Evolutionary conservation across 2,797 vertebrate species (phyloP).

Genomic region (Buphagus erythrorhynchus): DNA sequence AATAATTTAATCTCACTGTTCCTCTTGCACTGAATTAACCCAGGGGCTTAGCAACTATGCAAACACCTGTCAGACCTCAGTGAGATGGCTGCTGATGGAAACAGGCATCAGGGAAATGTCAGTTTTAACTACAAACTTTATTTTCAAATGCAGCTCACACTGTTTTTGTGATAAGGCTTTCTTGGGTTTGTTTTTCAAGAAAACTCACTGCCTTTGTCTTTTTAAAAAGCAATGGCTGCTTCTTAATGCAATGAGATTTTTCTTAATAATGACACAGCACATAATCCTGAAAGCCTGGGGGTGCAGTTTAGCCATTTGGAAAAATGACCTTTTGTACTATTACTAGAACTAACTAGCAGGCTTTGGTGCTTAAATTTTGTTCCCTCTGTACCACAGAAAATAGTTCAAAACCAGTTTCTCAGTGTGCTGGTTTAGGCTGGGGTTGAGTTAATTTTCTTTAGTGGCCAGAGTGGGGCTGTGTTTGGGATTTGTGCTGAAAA

Average conservation of each 20-base stretch:
- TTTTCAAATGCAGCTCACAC: neutral
- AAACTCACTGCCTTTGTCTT: neutral
- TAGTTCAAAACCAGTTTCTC: neutral
- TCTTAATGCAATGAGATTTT: neutral
- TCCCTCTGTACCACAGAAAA: neutral
- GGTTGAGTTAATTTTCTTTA: neutral
- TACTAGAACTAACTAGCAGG: neutral
- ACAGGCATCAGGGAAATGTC: neutral
- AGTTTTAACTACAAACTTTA: constrained; percentile 12
- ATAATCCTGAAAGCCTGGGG: neutral
- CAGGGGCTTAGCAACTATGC: neutral
- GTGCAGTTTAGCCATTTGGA: neutral
- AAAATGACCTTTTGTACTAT: neutral
- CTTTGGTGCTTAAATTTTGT: neutral
- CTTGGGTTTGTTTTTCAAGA: neutral
- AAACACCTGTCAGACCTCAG: neutral
- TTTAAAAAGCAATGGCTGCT: neutral
- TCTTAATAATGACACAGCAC: neutral
- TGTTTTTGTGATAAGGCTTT: neutral
- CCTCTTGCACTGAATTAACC: neutral
- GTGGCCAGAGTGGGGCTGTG: neutral
- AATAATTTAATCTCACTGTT: constrained; percentile 12
- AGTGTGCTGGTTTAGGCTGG: neutral
- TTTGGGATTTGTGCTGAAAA: neutral
- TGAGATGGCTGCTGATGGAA: neutral